These are phyloP conservation scores for Chironex yamaguchii DNA, from an alignment of 30 jellyfish, hydroid and myxozoan species.

Conservation along the genomic window DNA sequence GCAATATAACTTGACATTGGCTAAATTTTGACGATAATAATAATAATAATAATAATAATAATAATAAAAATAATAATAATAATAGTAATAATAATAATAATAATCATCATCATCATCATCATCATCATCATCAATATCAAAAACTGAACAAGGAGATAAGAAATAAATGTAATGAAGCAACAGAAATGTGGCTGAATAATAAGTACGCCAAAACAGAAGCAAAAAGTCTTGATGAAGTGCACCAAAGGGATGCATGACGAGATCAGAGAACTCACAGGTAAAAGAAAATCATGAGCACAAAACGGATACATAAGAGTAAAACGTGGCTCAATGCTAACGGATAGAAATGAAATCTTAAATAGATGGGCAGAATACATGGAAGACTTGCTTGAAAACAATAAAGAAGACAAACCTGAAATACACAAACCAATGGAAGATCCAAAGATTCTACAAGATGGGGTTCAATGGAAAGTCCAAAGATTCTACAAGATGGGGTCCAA, in stretches of 20 bases:
- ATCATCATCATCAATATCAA: background rate
- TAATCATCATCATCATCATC: too few species aligned
- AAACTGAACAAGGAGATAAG: slow-evolving; percentile 18
- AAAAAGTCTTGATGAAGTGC: slow-evolving; percentile 18
- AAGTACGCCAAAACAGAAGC: slow-evolving; percentile 27
- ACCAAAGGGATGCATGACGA: slow-evolving; percentile 22
- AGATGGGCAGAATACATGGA: slow-evolving; percentile 50
- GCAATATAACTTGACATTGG: too few species aligned
- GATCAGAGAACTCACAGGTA: slow-evolving; percentile 26
- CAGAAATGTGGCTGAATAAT: slow-evolving; percentile 18
- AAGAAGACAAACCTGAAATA: slow-evolving; percentile 11
- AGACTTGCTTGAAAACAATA: slow-evolving; percentile 26
- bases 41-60: too few species aligned
- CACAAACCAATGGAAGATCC: slow-evolving; percentile 33
- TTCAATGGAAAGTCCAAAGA: too few species aligned
- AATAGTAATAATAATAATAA: too few species aligned
- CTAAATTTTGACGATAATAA: too few species aligned
- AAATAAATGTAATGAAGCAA: slow-evolving; percentile 4
- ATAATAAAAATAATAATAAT: too few species aligned
- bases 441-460: slow-evolving; percentile 10
- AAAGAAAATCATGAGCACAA: slow-evolving; percentile 19
- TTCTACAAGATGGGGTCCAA: too few species aligned
- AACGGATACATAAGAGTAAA: background rate
- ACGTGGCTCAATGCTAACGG: slow-evolving; percentile 45
- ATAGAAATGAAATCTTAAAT: slow-evolving; percentile 4